These are phyloP conservation scores for Ellobius talpinus DNA, from an alignment of 2,113 vertebrate species.

Conservation along the genomic window DNA sequence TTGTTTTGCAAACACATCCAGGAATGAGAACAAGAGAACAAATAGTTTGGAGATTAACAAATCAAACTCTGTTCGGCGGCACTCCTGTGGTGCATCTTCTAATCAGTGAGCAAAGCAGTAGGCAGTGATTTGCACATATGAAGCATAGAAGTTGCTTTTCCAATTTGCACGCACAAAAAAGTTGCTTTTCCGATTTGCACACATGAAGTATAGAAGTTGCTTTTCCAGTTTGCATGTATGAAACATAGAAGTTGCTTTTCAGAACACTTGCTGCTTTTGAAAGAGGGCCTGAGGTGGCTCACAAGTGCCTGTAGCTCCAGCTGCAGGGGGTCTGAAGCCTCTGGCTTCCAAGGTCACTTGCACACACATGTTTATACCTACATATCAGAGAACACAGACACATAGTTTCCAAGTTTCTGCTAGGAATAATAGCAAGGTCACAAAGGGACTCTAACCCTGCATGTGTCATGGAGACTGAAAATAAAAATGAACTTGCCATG, in stretches of 20 bases:
- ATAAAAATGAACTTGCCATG: constrained; percentile 83
- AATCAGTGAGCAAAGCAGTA: constrained; percentile 37
- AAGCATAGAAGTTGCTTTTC: no score
- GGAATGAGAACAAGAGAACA: constrained; percentile 21
- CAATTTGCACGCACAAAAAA: no score
- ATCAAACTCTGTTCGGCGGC: not conserved
- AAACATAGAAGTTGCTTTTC: constrained; percentile 67
- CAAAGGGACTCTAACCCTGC: constrained; percentile 77
- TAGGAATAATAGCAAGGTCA: constrained; percentile 71
- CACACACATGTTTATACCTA: not conserved
- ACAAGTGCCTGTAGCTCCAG: not conserved
- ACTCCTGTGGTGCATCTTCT: not conserved
- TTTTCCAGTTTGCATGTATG: not conserved
- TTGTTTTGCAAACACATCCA: constrained; percentile 42
- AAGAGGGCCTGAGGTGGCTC: not conserved
- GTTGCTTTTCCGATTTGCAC: no score
- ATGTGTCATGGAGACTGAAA: constrained; percentile 79
- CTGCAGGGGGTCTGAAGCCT: not conserved
- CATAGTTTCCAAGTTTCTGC: constrained; percentile 64
- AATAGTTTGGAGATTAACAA: not conserved
- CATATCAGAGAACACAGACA: not conserved
- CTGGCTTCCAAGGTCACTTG: not conserved
- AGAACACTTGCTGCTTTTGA: not conserved
- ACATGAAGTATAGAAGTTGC: no score
- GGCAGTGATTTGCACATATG: constrained; percentile 56